Evolutionary conservation across 1,140 invertebrate species (phyloP), one percentile per base, ranked within the genome.

Genomic region (Drosophila sturtevanti): DNA sequence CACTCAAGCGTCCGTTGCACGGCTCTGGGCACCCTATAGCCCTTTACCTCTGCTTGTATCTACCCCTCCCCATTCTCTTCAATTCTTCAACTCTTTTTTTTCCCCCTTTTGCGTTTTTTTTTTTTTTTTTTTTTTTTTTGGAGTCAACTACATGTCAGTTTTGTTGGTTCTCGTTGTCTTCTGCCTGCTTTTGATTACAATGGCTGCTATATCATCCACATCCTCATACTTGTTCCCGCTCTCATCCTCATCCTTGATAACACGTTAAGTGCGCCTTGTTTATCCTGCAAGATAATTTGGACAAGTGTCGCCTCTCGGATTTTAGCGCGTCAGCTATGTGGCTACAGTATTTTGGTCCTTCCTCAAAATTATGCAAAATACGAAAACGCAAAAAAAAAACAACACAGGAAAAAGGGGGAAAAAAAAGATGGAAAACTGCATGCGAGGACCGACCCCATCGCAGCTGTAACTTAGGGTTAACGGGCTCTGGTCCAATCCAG

Each of bases 231-330:
- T 16, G 51, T 63, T 58, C 68, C 21, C 37, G 16, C 16, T 12
- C 51, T 48, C 64, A 71, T 73, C 18, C 68, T 52, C 75, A 77
- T 76, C 79, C 76, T 87, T 87, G 82, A 87, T 87, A 87, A 87
- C 82, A 87, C 82, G 84, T 87, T 89, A 89, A 89, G 84, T 89
- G 82, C 76, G 84, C 54, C 82, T 87, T 86, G 82, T 77, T 87
- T 89, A 87, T 87, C 82, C 84, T 64, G 76, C 82, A 82, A 87
- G 82, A 87, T 87, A 87, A 87, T 87, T 87, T 87, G 82, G 84
- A 89, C 82, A 87, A 87, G 82, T 89, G 84, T 79, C 82, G 87
- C 82, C 82, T 87, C 82, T 87, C 72, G 84, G 82, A 87, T 87
- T 87, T 87, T 87, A 84, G 82, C 82, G 82, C 82, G 82, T 62